phyloP scores from a whole-genome alignment of 2,113 vertebrate species.

The Cyanocitta stelleri region DNA sequence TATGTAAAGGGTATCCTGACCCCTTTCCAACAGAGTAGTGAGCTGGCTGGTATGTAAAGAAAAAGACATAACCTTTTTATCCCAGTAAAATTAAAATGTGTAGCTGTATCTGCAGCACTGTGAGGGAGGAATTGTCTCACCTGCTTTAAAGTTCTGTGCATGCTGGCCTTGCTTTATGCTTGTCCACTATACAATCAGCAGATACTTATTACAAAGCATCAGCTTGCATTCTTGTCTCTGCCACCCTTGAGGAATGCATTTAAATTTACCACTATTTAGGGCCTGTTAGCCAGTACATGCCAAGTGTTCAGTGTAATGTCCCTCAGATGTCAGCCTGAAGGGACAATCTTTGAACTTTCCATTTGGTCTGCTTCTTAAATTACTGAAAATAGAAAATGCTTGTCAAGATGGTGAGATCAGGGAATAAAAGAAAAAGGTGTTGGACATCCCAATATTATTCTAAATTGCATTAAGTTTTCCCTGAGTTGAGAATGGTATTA shows the following conservation, averaged over 20 bases:
- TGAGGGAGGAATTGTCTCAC: background rate
- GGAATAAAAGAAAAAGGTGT: background rate
- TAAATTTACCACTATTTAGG: background rate
- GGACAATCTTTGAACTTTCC: background rate
- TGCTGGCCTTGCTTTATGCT: background rate
- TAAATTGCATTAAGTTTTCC: background rate
- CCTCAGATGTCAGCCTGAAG: background rate
- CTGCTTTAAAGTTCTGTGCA: background rate
- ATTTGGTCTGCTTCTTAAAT: background rate
- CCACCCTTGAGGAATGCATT: background rate
- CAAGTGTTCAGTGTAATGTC: background rate
- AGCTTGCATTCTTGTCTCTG: background rate
- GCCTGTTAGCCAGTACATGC: background rate
- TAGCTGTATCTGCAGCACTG: background rate
- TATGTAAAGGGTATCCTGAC: background rate
- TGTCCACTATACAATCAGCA: background rate
- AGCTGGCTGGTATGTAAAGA: background rate
- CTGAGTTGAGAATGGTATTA: background rate
- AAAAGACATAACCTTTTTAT: background rate
- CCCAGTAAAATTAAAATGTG: background rate
- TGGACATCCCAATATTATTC: background rate
- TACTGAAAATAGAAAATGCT: background rate
- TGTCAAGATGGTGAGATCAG: background rate
- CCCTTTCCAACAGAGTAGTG: background rate
- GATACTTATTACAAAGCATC: background rate